Conservation (phyloP, 2,797 vertebrate species). For the Uromys caudimaculatus region DNA sequence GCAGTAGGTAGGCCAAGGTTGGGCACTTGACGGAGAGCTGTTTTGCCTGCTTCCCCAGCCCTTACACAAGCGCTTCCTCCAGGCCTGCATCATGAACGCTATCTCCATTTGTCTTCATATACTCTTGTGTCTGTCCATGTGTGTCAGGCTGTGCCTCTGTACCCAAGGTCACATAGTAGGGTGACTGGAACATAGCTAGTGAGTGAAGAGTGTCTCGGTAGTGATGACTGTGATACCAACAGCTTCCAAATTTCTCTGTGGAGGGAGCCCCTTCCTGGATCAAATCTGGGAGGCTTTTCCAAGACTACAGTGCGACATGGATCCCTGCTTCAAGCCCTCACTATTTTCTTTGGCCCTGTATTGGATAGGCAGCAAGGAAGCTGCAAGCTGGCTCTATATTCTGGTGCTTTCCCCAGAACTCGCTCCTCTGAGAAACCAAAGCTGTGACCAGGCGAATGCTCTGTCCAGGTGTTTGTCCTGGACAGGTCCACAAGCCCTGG, state of each 20-base stretch:
- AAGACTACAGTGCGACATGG: neutral
- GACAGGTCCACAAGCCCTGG: neutral
- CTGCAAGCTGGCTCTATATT: slow-evolving; percentile 42
- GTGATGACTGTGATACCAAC: neutral
- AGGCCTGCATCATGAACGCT: neutral
- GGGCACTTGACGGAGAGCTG: neutral
- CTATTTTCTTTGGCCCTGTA: neutral
- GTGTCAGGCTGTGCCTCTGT: slow-evolving; percentile 34
- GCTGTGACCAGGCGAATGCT: neutral
- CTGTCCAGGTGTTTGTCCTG: neutral
- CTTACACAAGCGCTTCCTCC: neutral
- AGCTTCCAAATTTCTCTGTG: neutral
- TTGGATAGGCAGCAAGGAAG: slow-evolving; percentile 7
- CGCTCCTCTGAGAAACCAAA: slow-evolving; percentile 68
- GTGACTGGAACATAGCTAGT: slow-evolving; percentile 20
- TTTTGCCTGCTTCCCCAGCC: neutral
- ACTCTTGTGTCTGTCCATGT: neutral
- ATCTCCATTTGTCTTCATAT: neutral
- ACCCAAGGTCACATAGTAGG: neutral
- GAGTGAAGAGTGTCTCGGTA: neutral
- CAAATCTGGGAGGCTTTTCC: neutral
- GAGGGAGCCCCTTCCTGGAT: neutral
- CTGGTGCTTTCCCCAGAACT: slow-evolving; percentile 73
- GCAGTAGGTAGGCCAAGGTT: neutral
- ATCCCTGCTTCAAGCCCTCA: neutral